These are phyloP conservation scores for Calameuta filiformis DNA, from an alignment of 2,888 invertebrate genomes.

Conservation along the genomic window DNA sequence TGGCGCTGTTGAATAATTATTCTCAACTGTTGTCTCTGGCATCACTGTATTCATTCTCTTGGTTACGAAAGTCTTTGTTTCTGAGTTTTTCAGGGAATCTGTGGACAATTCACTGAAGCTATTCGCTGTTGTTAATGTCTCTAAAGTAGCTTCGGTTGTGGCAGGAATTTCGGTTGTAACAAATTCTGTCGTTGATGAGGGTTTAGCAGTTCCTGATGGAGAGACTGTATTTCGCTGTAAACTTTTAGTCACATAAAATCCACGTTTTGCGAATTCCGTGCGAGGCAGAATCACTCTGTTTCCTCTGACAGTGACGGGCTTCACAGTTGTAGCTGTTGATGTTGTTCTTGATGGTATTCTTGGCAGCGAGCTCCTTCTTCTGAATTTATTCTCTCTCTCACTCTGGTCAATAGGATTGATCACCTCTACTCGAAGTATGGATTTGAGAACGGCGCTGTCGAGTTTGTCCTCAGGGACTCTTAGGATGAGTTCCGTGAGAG, in stretches of 20 bases:
- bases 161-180: neutral
- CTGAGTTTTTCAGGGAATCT: neutral
- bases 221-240: slow-evolving; percentile 13
- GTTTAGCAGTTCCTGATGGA: neutral
- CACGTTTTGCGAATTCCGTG: slow-evolving; percentile 19
- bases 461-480: slow-evolving; percentile 17
- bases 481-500: slow-evolving; percentile 10
- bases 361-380: slow-evolving; percentile 15
- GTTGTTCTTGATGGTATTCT: slow-evolving; percentile 12
- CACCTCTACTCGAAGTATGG: slow-evolving; percentile 12
- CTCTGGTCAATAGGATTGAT: neutral
- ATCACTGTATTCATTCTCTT: neutral
- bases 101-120: neutral
- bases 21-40: neutral
- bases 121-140: neutral
- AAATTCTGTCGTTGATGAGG: neutral
- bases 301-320: slow-evolving; percentile 40
- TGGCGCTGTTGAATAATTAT: neutral
- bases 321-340: slow-evolving; percentile 20
- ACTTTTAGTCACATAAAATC: slow-evolving; percentile 39
- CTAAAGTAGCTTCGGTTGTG: neutral
- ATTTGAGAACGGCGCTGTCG: slow-evolving; percentile 3
- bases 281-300: slow-evolving; percentile 18
- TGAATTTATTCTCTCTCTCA: slow-evolving; percentile 4
- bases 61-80: neutral